phyloP scores from a whole-genome alignment of 2,888 invertebrate genomes.

The Kuschelorhynchus macadamiae region DNA sequence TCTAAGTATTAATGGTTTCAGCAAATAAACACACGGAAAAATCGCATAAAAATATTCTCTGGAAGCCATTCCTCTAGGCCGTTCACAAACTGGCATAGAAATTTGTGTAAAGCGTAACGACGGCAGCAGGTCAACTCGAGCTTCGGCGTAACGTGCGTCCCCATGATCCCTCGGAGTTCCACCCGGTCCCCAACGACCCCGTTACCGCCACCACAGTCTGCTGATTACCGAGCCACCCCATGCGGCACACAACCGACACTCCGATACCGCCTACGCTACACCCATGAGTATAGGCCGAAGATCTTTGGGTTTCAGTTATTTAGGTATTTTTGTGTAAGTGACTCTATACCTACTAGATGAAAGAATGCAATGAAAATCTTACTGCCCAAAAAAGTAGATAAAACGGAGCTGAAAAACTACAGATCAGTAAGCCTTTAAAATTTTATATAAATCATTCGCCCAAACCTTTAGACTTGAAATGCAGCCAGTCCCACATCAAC shows the following conservation, averaged over 20 bases:
- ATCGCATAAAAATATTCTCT: not conserved
- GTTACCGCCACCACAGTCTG: constrained; percentile 51
- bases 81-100: constrained; percentile 25
- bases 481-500: too few species aligned
- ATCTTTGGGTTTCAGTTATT: too few species aligned
- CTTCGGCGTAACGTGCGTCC: constrained; percentile 63
- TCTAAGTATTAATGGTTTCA: too few species aligned
- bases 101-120: constrained; percentile 43
- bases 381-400: too few species aligned
- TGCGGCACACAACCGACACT: constrained; percentile 50
- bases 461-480: too few species aligned
- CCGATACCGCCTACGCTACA: constrained; percentile 34
- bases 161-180: constrained; percentile 24
- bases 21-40: too few species aligned
- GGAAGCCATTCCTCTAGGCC: not conserved
- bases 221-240: constrained; percentile 52
- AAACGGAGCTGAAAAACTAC: too few species aligned
- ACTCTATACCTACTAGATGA: too few species aligned
- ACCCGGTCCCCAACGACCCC: constrained; percentile 33
- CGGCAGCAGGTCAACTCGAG: constrained; percentile 68
- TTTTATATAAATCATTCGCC: too few species aligned
- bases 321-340: too few species aligned
- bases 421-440: too few species aligned
- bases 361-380: too few species aligned
- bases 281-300: constrained; percentile 26